These are phyloP conservation scores for Pollenia labialis DNA, from an alignment of 2,888 invertebrate species.

Conservation along the genomic window DNA sequence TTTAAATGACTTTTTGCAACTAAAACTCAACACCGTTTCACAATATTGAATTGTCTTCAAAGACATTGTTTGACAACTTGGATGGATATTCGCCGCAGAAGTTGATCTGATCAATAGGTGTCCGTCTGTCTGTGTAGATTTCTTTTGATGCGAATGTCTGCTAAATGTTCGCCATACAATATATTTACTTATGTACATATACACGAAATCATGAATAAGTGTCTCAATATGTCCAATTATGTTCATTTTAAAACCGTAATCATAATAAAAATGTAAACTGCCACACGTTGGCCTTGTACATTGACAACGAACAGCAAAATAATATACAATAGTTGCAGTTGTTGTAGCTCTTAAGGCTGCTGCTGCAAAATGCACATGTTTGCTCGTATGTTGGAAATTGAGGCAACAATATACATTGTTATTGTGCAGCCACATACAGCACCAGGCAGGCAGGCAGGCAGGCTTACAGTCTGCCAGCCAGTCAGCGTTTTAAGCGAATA, in stretches of 20 bases:
- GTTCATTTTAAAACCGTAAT: slow-evolving; percentile 75
- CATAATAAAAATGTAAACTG: slow-evolving; percentile 76
- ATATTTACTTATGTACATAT: not conserved
- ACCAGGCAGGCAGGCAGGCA: slow-evolving; percentile 16
- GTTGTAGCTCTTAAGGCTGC: not conserved
- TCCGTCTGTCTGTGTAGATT: not conserved
- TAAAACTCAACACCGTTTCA: slow-evolving; percentile 18
- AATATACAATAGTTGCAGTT: slow-evolving; percentile 41
- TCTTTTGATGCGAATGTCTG: slow-evolving; percentile 6
- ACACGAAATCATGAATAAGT: slow-evolving; percentile 72
- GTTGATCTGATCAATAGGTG: slow-evolving; percentile 11
- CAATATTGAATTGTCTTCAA: slow-evolving; percentile 24
- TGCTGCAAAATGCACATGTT: not conserved
- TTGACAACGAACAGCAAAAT: slow-evolving; percentile 76
- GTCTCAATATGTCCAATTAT: slow-evolving; percentile 76
- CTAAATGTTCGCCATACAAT: slow-evolving; percentile 8
- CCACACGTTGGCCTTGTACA: slow-evolving; percentile 82
- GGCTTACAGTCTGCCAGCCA: slow-evolving; percentile 15
- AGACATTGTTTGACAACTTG: slow-evolving; percentile 28
- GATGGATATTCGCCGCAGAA: slow-evolving; percentile 12
- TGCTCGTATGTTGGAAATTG: slow-evolving; percentile 16
- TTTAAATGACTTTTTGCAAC: slow-evolving; percentile 38
- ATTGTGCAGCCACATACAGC: slow-evolving; percentile 14
- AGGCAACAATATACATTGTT: slow-evolving; percentile 42
- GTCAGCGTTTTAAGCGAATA: not conserved